Evolutionary conservation across 2,797 vertebrate genomes (phyloP), one percentile per base, ranked within the genome.

Genomic region (Hemitrygon akajei): DNA sequence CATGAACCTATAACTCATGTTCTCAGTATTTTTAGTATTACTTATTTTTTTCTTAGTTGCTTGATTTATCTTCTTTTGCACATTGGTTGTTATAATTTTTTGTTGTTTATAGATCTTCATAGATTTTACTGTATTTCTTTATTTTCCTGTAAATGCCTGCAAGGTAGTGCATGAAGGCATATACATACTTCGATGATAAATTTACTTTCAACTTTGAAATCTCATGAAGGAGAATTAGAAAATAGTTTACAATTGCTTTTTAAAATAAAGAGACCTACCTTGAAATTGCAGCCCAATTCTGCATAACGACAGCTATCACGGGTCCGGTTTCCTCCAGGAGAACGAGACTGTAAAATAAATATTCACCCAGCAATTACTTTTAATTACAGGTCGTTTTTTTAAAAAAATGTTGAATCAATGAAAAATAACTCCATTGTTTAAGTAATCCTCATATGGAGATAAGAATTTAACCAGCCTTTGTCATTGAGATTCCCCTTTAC

Each of bases 281-380:
- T 96, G 91, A 97, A 98, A 0, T 95, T 95, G 94, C 97, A 98
- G 94, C 98, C 97, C 0, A 97, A 94, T 27, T 96, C 95, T 94
- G 96, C 95, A 91, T 97, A 98, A 22, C 94, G 94, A 75, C 97
- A 98, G 0, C 71, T 93, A 7, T 96, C 96, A 94, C 95, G 96
- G 93, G 1, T 95, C 93, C 93, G 94, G 22, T 94, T 37, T 77
- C 94, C 27, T 4, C 94, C 84, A 7, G 94, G 89, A 0, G 95
- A 94, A 66, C 7, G 94, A 94, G 95, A 96, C 97, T 98, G 95
- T 0, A 92, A 94, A 93, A 66, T 40, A 84, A 40, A 25, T 93
- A 93, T 73, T 1, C 3, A 1, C 0, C 89, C 94, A 80, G 73
- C 27, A 75, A 27, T 82, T 79, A 27, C n/a, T 27, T 20, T 75